phyloP scores from a whole-genome alignment of 2,113 vertebrate genomes.

The Ahaetulla prasina region DNA sequence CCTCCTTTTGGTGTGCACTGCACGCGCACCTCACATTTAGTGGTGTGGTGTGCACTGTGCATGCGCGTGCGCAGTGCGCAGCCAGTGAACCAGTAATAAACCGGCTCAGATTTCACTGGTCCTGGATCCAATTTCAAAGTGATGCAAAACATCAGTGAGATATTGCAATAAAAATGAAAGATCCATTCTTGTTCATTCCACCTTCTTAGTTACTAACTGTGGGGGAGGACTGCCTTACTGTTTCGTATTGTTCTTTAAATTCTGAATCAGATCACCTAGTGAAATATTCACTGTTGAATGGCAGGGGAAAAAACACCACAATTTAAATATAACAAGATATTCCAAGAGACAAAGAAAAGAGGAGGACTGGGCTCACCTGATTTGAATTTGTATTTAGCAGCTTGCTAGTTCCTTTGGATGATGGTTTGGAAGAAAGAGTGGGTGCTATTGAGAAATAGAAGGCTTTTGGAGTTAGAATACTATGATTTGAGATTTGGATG shows the following conservation, averaged over 20 bases:
- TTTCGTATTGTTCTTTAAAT: neutral
- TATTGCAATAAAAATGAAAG: conserved; percentile 13
- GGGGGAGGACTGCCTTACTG: conserved; percentile 18
- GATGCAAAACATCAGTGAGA: neutral
- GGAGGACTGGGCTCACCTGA: neutral
- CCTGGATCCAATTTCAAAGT: neutral
- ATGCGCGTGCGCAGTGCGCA: too few relatives aligned
- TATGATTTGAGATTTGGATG: neutral
- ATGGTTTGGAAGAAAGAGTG: neutral
- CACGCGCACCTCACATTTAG: too few relatives aligned
- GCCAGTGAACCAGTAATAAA: too few relatives aligned
- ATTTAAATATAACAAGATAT: neutral
- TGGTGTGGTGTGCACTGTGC: too few relatives aligned
- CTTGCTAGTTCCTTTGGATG: neutral
- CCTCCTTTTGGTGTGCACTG: too few relatives aligned
- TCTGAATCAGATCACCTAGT: neutral
- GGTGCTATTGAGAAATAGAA: neutral
- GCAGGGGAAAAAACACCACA: neutral
- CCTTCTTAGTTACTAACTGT: conserved; percentile 34
- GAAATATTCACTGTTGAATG: neutral
- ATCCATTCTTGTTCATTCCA: conserved; percentile 14
- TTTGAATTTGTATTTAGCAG: neutral
- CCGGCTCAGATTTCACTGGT: too few relatives aligned
- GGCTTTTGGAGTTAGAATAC: neutral
- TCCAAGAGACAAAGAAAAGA: neutral